Conservation (phyloP, 2,888 invertebrate genomes). For the Spisula subtruncata region DNA sequence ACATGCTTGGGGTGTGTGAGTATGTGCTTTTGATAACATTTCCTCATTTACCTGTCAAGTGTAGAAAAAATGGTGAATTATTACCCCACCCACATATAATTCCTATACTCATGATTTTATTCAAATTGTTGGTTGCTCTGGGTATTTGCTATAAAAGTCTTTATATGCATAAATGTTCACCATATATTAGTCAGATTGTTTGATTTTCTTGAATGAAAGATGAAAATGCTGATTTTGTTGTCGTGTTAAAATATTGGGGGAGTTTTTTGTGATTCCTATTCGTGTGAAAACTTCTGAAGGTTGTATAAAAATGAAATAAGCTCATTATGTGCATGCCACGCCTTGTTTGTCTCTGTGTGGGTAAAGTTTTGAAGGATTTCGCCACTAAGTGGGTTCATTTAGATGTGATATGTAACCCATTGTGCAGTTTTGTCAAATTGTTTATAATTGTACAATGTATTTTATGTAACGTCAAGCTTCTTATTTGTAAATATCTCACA, state of each 20-base stretch:
- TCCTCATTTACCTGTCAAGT: no score
- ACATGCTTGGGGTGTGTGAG: background rate
- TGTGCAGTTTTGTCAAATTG: conserved; percentile 4
- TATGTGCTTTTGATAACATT: background rate
- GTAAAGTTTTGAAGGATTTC: background rate
- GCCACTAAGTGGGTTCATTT: background rate
- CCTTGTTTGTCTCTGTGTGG: conserved; percentile 7
- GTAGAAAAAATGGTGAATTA: no score
- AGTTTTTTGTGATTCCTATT: conserved; percentile 7
- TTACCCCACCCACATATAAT: no score
- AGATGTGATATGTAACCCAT: conserved; percentile 1
- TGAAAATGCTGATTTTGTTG: background rate
- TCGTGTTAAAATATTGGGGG: background rate
- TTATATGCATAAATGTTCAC: background rate
- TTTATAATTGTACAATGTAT: background rate
- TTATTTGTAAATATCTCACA: background rate
- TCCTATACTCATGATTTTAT: background rate
- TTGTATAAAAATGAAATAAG: conserved; percentile 15
- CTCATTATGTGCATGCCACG: background rate
- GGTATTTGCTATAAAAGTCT: background rate
- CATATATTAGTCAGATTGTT: background rate
- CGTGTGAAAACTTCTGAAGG: conserved; percentile 12
- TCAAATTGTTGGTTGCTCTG: background rate
- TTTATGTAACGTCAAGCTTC: background rate
- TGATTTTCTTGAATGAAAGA: conserved; percentile 5